Base-by-base conservation (phyloP, 1,140 invertebrate species). In the Macrocentrus cingulum region DNA sequence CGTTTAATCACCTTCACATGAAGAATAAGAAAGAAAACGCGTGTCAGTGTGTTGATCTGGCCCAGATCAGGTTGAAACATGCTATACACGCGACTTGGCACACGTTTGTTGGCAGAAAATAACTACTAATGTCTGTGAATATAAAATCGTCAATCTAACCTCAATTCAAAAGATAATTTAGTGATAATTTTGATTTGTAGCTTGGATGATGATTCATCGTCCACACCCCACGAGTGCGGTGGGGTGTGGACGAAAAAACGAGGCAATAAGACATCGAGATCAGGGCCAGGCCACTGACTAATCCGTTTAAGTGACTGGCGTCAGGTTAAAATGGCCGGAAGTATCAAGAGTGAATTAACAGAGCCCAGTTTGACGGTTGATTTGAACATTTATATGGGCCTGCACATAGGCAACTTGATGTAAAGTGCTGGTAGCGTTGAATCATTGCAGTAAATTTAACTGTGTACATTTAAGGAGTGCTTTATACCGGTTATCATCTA, bases 21-120 rank as follows among this genome's bases (percentile, higher is more conserved):
- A 20, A 45, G 7, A 37, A 18, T 3, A 45, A 32, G 37, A 22
- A 23, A 39, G 42, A 37, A 41, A 45, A 49, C 15, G 37, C 20
- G 39, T 58, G 57, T 60, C 50, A 61, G 64, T 68, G 62, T 72
- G 54, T 63, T 63, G 61, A 76, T 76, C 72, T 76, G 69, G 74
- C 66, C 74, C 70, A 76, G 74, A 76, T 76, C 74, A 25, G 22
- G 13, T 13, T 58, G 57, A 66, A 71, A 50, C 64, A 69, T 68
- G 68, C 63, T n/a, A n/a, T 65, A 50, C 73, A 74, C 73, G 73
- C 73, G 73, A 75, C 62, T 16, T 36, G 11, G 29, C 60, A 56
- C 58, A 59, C 52, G 18, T 36, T 23, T 48, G 29, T 32, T 34
- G 32, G 13, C 23, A 8, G 19, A 22, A 34, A 34, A 16, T n/a